Conservation (phyloP, 37 sponge, comb jelly and placozoan species). For the Aphrocallistes beatrix region DNA sequence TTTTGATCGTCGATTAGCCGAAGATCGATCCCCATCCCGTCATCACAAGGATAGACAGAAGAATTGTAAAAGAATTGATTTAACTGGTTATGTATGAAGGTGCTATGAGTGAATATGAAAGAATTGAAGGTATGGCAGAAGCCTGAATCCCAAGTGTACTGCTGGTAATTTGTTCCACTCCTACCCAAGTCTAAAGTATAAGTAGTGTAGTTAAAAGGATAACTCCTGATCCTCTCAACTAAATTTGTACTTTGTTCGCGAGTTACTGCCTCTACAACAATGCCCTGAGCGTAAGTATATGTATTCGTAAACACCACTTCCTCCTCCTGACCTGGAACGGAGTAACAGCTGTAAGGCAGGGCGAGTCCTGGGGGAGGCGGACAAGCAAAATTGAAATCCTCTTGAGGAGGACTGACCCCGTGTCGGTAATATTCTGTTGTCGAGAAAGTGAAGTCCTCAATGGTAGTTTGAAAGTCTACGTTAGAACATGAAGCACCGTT, state of each 20-base stretch:
- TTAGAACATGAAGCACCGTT: not conserved
- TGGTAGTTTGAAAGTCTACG: not conserved
- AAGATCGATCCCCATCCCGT: not conserved
- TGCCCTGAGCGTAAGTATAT: not conserved
- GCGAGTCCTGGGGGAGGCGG: constrained; percentile 1
- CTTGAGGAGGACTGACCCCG: not conserved
- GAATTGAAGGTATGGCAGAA: not conserved
- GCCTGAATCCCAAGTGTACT: not conserved
- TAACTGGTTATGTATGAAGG: not conserved
- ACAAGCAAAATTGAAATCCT: not conserved
- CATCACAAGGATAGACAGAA: not conserved
- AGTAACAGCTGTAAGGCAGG: not conserved
- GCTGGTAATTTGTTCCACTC: not conserved
- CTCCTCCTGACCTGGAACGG: not conserved
- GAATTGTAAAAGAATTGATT: not conserved
- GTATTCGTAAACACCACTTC: not conserved
- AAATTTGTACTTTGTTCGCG: not conserved
- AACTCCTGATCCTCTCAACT: not conserved
- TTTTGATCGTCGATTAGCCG: not conserved
- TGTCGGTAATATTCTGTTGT: not conserved
- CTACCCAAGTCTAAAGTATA: not conserved
- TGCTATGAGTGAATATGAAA: not conserved
- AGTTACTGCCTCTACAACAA: not conserved
- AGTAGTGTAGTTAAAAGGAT: not conserved
- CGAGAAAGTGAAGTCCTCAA: not conserved